Conservation (phyloP, 2,888 invertebrate genomes). For the Laothoe populi region DNA sequence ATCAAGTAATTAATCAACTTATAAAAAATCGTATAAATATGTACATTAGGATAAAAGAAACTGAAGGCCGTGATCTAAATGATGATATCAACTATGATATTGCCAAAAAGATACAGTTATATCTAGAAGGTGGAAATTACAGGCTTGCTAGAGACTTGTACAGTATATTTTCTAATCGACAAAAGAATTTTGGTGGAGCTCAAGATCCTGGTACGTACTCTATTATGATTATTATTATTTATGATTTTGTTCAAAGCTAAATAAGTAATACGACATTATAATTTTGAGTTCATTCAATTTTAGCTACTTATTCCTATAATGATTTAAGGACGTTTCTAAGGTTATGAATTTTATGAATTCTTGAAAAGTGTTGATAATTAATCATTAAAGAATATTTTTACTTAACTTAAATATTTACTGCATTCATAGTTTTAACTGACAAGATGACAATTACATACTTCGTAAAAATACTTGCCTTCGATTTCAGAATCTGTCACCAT, state of each 20-base stretch:
- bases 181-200: constrained; percentile 28
- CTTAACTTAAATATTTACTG: no score
- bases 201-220: constrained; percentile 23
- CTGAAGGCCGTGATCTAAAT: constrained; percentile 39
- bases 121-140: constrained; percentile 61
- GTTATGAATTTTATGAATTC: no score
- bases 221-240: neutral
- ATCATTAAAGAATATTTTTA: no score
- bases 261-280: no score
- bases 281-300: no score
- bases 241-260: no score
- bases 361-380: no score
- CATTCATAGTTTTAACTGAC: no score
- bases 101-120: constrained; percentile 59
- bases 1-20: constrained; percentile 66
- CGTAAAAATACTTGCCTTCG: no score
- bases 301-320: no score
- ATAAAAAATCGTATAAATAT: constrained; percentile 64
- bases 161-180: constrained; percentile 55
- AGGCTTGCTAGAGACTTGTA: constrained; percentile 66
- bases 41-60: constrained; percentile 60
- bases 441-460: no score
- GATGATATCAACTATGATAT: constrained; percentile 61
- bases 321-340: no score
- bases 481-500: neutral